Conservation (phyloP, 2,113 vertebrate species). For the Bettongia penicillata region DNA sequence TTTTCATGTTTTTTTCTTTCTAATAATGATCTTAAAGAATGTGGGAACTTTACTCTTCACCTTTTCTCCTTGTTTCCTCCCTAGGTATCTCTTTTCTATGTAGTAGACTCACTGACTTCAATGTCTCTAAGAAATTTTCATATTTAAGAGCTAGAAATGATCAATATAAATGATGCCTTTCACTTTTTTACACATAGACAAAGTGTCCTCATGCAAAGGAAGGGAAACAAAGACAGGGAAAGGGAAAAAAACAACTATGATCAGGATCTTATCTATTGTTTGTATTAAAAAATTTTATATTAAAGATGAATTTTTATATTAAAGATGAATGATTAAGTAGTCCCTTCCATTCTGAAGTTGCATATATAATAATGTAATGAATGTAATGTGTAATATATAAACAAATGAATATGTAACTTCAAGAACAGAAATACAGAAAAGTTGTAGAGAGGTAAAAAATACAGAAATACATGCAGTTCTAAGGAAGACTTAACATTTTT, state of each 20-base stretch:
- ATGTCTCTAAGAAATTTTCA: neutral
- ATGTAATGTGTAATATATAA: too few relatives aligned
- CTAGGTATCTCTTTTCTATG: neutral
- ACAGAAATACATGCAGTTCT: neutral
- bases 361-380: neutral
- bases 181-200: neutral
- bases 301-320: neutral
- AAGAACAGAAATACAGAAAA: neutral
- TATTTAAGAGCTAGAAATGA: neutral
- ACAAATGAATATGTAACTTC: too few relatives aligned
- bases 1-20: neutral
- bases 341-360: neutral
- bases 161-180: neutral
- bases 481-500: neutral
- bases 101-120: neutral
- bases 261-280: neutral
- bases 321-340: neutral
- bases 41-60: neutral
- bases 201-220: neutral
- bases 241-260: neutral
- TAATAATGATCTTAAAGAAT: conserved; percentile 42
- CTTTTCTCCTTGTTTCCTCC: neutral
- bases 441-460: neutral
- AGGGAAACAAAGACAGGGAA: neutral
- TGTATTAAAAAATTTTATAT: neutral